Evolutionary conservation across 1,140 invertebrate species (phyloP), one percentile per base, ranked within the genome.

Genomic region (Zaprionus inermis): DNA sequence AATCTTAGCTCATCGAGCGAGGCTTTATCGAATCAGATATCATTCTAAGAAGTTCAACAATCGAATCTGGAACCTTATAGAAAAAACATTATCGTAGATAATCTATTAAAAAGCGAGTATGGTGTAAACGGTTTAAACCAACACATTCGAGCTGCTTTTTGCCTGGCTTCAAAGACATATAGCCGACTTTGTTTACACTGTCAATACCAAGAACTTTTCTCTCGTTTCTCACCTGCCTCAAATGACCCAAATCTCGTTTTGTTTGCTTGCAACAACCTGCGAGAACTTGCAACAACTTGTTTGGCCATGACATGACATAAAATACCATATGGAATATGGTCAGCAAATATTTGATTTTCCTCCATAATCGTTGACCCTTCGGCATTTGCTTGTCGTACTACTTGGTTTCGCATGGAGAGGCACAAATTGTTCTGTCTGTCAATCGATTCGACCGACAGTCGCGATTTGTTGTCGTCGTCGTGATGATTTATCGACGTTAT

Each of bases 401-500:
- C n/a, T 9, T 18, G 9, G n/a, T 44, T 44, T 49, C 18, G 1
- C 44, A 49, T 22, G 24, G 5, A 20, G 16, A 11, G 1, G 20
- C 44, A 12, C 18, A 49, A 49, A 49, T 49, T 22, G 44, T 49
- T 49, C 44, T 22, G 44, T 6, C 44, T 49, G 18, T 49, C 18
- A 18, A 52, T 12, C 34, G 51, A 49, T 44, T 55, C 22, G 41
- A n/a, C 5, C 16, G 41, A 10, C 9, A n/a, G 30, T 32, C 7
- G 30, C 6, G 4, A 28, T 9, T 20, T 32, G 44, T 18, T 32
- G 32, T 22, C 52, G n/a, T 65, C 22, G 57, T n/a, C 32, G 60
- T 81, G 74, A 80, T 84, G 73, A 80, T 83, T 84, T 67, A 56
- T 60, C 14, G 34, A 41, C 20, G 3, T 28, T 28, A 28, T 28